Base-by-base conservation (phyloP, 2,113 vertebrate genomes). In the Leucopternis melanops region DNA sequence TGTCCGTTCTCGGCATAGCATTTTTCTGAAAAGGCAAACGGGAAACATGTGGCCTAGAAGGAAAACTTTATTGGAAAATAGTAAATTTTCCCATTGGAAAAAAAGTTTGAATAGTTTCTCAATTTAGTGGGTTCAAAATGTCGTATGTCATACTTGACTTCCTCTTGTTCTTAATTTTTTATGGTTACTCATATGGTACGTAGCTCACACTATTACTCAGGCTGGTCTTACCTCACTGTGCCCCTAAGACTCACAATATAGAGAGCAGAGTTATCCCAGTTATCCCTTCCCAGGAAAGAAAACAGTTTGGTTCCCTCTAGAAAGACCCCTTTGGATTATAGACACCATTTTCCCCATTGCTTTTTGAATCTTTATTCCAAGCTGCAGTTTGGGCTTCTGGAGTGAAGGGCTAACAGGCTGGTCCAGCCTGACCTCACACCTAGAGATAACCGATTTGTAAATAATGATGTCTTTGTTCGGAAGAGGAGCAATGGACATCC, bases 11-110 rank as follows among this genome's bases (percentile, higher is more conserved):
- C n/a, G n/a, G n/a, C n/a, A n/a, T n/a, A n/a, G n/a, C n/a, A n/a
- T n/a, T n/a, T n/a, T n/a, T n/a, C n/a, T n/a, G n/a, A n/a, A n/a
- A n/a, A n/a, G n/a, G n/a, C n/a, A n/a, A n/a, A n/a, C n/a, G n/a
- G n/a, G n/a, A 93, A 94, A 96, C 86, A 75, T 69, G 88, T 52
- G 61, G 72, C 59, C 45, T 65, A 95, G 70, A 88, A 95, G 86
- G 71, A 95, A 91, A 93, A 80, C 17, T 71, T 87, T 45, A 83
- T 26, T 90, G 67, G 89, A 96, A 97, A 97, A 94, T 11, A 78
- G 81, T 82, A 42, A 12, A 57, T 84, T 81, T 94, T 96, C 66
- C 81, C 72, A 67, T n/a, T 80, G 80, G 86, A 78, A 86, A 90
- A 82, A 54, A 89, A 67, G 67, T 90, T 75, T 55, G 40, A 89